These are phyloP conservation scores for Noctua fimbriata DNA, from an alignment of 2,888 invertebrate species.

Conservation along the genomic window DNA sequence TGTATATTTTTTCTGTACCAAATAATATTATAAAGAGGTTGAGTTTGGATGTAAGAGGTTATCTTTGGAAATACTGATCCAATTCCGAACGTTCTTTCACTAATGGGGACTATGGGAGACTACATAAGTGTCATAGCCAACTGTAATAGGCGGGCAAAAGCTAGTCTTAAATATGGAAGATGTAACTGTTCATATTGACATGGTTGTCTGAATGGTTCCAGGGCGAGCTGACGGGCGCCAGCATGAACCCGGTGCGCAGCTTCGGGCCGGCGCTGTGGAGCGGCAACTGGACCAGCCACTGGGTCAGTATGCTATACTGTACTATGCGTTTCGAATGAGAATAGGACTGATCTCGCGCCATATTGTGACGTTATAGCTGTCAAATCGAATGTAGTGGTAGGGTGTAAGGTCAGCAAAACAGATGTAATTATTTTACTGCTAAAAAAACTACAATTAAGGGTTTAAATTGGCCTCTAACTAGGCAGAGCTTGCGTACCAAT, in stretches of 20 bases:
- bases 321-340: neutral
- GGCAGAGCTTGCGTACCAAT: neutral
- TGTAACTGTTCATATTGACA: neutral
- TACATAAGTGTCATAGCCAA: neutral
- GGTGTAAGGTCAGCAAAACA: too few relatives aligned
- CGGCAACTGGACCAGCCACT: conserved; percentile 91
- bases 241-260: conserved; percentile 93
- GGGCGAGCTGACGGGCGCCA: conserved; percentile 93
- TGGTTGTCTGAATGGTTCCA: conserved; percentile 70
- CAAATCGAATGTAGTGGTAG: neutral
- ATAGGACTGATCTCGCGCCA: neutral
- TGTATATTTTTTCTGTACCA: neutral
- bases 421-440: neutral
- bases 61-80: neutral
- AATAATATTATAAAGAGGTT: too few relatives aligned
- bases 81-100: neutral
- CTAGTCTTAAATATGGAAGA: neutral
- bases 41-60: neutral
- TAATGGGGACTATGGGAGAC: neutral
- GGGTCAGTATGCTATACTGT: conserved; percentile 88
- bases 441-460: neutral
- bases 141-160: too few relatives aligned
- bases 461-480: neutral
- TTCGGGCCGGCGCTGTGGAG: conserved; percentile 93
- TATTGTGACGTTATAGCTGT: neutral